These are phyloP conservation scores for Pristionchus pacificus DNA, from an alignment of 1,140 invertebrate genomes.

Conservation along the genomic window DNA sequence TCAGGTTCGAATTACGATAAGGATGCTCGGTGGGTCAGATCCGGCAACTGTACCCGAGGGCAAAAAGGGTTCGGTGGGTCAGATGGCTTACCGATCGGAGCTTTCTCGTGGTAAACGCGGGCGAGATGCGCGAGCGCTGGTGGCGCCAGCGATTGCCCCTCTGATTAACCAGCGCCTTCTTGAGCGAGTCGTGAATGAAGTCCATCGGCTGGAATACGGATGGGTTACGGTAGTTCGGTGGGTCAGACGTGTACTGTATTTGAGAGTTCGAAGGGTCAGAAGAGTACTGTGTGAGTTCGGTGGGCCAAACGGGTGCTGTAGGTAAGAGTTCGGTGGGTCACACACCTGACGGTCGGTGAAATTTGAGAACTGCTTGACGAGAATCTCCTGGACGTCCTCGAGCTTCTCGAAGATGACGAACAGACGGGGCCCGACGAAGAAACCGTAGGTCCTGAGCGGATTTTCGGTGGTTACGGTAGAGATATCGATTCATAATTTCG, in stretches of 20 bases:
- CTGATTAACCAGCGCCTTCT: neutral
- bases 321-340: too few relatives aligned
- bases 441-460: neutral
- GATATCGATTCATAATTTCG: too few relatives aligned
- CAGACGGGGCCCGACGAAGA: neutral
- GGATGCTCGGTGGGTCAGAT: too few relatives aligned
- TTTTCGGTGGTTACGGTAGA: too few relatives aligned
- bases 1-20: too few relatives aligned
- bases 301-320: too few relatives aligned
- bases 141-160: neutral
- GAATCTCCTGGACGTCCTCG: neutral
- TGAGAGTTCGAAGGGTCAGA: too few relatives aligned
- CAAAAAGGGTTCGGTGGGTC: neutral
- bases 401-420: neutral
- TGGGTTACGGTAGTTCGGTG: too few relatives aligned
- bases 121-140: neutral
- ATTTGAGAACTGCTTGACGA: neutral
- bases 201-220: neutral
- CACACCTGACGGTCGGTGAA: neutral
- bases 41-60: too few relatives aligned
- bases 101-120: neutral
- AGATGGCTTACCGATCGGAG: neutral
- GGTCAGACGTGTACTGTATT: too few relatives aligned
- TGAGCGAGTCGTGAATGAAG: neutral
- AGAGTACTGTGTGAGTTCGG: too few relatives aligned